Conservation (phyloP, 2,113 vertebrate species). For the Condylura cristata region DNA sequence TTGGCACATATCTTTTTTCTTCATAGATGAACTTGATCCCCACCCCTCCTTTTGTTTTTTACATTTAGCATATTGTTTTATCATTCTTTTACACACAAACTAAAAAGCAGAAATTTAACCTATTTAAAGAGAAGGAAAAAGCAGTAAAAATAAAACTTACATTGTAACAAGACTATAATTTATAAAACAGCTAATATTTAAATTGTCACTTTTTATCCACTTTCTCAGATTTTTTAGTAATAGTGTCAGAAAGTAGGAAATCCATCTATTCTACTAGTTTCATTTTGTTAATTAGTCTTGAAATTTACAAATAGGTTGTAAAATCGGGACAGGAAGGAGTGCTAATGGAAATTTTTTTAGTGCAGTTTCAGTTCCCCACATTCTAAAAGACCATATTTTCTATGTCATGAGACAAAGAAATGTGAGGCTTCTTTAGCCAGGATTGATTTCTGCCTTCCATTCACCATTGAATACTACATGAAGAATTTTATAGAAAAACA, state of each 20-base stretch:
- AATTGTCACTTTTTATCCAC: not conserved
- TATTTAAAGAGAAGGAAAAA: conserved; percentile 57
- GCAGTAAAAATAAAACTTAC: not conserved
- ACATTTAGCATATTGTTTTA: conserved; percentile 35
- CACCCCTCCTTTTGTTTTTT: not conserved
- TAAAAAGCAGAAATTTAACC: not conserved
- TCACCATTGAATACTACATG: not conserved
- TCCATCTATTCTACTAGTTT: conserved; percentile 40
- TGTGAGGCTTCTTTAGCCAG: not conserved
- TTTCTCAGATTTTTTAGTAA: conserved; percentile 23
- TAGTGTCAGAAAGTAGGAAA: not conserved
- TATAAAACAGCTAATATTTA: conserved; percentile 43
- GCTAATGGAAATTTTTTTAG: not conserved
- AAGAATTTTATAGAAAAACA: conserved; percentile 15
- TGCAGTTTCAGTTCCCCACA: not conserved
- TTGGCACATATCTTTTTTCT: conserved; percentile 25
- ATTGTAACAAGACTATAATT: not conserved
- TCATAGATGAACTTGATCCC: not conserved
- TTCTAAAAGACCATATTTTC: not conserved
- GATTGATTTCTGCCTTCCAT: conserved; percentile 32
- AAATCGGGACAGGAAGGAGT: not conserved
- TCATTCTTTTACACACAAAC: conserved; percentile 38
- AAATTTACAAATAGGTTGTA: conserved; percentile 47
- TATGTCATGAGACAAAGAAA: conserved; percentile 17
- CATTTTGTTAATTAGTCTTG: conserved; percentile 43